Evolutionary conservation across 2,797 vertebrate genomes (phyloP), one percentile per base, ranked within the genome.

Genomic region (Karalla daura): DNA sequence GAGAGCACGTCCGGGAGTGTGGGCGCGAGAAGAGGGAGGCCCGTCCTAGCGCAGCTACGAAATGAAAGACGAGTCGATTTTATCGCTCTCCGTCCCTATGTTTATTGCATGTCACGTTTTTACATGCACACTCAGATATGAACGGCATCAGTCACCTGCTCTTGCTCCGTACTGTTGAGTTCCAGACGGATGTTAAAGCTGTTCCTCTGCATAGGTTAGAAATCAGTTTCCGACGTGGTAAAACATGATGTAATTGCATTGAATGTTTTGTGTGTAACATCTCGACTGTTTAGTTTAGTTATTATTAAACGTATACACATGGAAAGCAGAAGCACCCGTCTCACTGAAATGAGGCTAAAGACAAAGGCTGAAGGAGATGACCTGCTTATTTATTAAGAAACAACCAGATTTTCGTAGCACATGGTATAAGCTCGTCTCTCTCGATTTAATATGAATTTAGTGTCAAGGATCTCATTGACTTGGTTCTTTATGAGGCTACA

Each of bases 101-200:
- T 55, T 55, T 39, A 53, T 20, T 23, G 54, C 36, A 52, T 51
- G 52, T 45, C 3, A 10, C 15, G 15, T 33, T 56, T 37, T 24
- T 17, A 44, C 25, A 37, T 33, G 55, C 15, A 32, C 5, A 13
- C 55, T 2, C 4, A 32, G 15, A 28, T 25, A 46, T 40, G 2
- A 27, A 63, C 36, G 37, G 44, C 23, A 43, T n/a, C 64, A 59
- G 64, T 14, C n/a, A 27, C 52, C 15, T 40, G 14, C 40, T 63
- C 23, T 44, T 27, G 39, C 25, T 77, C n/a, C 50, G 25, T 3
- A 40, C 50, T 17, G 49, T 44, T 39, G 14, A 4, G 37, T 35
- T 18, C n/a, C 37, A 43, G 21, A 35, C 17, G 25, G 24, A 18
- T 52, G 20, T 36, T 28, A 3, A 39, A 55, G 28, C 24, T 20